Evolutionary conservation across 2,797 vertebrate species (phyloP), one percentile per base, ranked within the genome.

Genomic region (Pseudochromis fuscus): DNA sequence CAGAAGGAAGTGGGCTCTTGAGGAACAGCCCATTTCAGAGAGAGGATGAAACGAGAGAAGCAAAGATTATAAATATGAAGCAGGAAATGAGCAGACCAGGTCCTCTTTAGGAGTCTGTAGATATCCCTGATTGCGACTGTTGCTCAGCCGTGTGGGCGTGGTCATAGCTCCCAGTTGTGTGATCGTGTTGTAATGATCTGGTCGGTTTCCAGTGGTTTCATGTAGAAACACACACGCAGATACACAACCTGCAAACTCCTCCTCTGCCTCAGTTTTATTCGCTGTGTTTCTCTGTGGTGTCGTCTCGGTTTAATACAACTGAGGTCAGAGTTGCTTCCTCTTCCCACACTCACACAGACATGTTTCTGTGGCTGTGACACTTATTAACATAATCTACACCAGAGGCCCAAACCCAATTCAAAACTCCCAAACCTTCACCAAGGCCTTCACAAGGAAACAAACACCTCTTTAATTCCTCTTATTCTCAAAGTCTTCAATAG

Each of bases 241-340:
- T n/a, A 18, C 25, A 21, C 18, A 56, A 28, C 35, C 12, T 13
- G 13, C 35, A 33, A 33, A 12, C 3, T 11, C 13, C 21, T 28
- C 31, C n/a, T 18, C 24, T 12, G 1, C n/a, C 12, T 60, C 10
- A 2, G 42, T 21, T 57, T 2, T 38, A 7, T 49, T 46, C 10
- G 7, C n/a, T 25, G 7, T 23, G 21, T 51, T 50, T 37, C 45
- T 51, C 10, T 58, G 1, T 1, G 52, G 52, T 64, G 19, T 5
- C 0, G 11, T 46, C 31, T 61, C 59, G 67, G 78, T 81, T 70
- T 71, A 46, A 46, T 57, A 49, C 30, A 58, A 21, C 31, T 19
- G 33, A 64, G 72, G 66, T 72, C 74, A 79, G 5, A 51, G 51
- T 12, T 7, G 21, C 56, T 21, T 76, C 63, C 69, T 69, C 52